These are phyloP conservation scores for Odontomyia ornata DNA, from an alignment of 2,888 invertebrate genomes.

Conservation along the genomic window DNA sequence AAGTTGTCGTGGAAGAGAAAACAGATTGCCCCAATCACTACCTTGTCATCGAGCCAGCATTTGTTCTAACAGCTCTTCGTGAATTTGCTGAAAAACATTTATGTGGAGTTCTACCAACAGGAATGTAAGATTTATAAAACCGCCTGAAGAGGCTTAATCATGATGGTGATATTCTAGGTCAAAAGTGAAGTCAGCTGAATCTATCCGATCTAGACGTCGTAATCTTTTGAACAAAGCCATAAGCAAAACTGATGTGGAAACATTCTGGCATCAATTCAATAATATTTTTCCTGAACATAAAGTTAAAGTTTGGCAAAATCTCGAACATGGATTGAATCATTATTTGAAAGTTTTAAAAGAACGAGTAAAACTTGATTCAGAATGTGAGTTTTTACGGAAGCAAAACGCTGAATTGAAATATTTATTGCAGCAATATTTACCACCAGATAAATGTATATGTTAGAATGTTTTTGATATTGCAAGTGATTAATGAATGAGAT, in stretches of 20 bases:
- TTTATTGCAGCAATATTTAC: slow-evolving; percentile 71
- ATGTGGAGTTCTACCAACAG: slow-evolving; percentile 56
- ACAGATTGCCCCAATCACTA: slow-evolving; percentile 66
- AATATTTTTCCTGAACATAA: slow-evolving; percentile 70
- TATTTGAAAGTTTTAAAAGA: slow-evolving; percentile 65
- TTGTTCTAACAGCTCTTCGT: slow-evolving; percentile 72
- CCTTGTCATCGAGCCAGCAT: slow-evolving; percentile 73
- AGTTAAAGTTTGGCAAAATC: slow-evolving; percentile 72
- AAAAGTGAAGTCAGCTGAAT: neutral
- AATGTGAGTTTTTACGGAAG: slow-evolving; percentile 71
- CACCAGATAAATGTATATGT: slow-evolving; percentile 24
- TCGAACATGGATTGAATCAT: slow-evolving; percentile 62
- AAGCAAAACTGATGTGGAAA: slow-evolving; percentile 65
- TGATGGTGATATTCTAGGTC: neutral
- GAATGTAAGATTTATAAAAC: slow-evolving; percentile 1
- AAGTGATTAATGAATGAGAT: neutral
- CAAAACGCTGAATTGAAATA: slow-evolving; percentile 76
- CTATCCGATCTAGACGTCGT: neutral
- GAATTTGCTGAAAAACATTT: slow-evolving; percentile 68
- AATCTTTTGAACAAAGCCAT: neutral
- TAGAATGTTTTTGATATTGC: neutral
- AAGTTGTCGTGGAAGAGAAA: neutral
- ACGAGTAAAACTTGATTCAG: slow-evolving; percentile 72
- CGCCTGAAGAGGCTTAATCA: neutral
- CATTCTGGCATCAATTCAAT: slow-evolving; percentile 75